phyloP scores from a whole-genome alignment of 2,113 vertebrate species.

The Cavia aperea region DNA sequence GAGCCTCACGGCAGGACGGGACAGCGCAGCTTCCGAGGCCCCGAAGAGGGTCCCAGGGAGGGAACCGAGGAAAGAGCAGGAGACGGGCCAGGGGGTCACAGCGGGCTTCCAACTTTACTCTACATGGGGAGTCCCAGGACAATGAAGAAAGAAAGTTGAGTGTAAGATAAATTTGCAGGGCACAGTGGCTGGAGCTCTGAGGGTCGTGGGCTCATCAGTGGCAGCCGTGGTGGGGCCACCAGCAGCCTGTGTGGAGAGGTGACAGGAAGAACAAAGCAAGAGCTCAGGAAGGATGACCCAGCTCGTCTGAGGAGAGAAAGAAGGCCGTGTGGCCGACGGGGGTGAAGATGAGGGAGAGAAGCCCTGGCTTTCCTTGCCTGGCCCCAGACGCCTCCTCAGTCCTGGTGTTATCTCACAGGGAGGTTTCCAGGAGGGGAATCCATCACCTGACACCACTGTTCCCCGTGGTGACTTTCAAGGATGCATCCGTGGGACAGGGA shows the following conservation, averaged over 20 bases:
- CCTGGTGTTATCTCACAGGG: not conserved
- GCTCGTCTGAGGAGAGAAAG: not conserved
- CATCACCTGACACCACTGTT: not conserved
- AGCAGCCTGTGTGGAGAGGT: not conserved
- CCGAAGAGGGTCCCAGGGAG: not conserved
- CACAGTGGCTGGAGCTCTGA: rapidly evolving
- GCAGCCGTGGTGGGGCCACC: rapidly evolving
- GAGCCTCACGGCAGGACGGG: not conserved
- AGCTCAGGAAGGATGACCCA: not conserved
- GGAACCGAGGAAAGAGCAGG: not conserved
- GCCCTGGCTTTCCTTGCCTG: not conserved
- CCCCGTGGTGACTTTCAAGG: too few relatives aligned
- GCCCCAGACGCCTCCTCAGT: not conserved
- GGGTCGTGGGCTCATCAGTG: rapidly evolving
- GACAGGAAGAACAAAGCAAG: not conserved
- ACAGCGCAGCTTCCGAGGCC: not conserved
- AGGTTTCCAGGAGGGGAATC: not conserved
- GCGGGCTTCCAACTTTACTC: not conserved
- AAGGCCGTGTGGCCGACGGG: not conserved
- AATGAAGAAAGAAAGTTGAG: not conserved
- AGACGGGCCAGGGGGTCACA: rapidly evolving
- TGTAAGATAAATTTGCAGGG: not conserved
- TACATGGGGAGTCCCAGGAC: not conserved
- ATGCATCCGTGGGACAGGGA: rapidly evolving
- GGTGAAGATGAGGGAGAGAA: not conserved